phyloP scores from a whole-genome alignment of 2,797 vertebrate genomes.

The Aeoliscus strigatus region DNA sequence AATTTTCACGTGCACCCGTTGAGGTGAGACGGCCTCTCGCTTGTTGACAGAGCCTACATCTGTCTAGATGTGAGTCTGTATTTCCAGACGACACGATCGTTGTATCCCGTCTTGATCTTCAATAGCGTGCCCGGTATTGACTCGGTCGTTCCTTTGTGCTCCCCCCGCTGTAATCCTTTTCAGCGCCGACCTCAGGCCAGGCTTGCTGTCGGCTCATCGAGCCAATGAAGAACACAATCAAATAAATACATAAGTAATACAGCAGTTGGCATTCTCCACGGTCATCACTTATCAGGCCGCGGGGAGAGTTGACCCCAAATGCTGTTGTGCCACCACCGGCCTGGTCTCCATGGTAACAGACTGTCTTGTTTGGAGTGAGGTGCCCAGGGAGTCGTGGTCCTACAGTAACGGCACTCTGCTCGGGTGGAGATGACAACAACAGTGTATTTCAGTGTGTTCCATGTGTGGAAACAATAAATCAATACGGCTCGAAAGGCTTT shows the following conservation, averaged over 20 bases:
- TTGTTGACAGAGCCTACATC: too few relatives aligned
- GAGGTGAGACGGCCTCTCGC: too few relatives aligned
- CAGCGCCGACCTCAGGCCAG: constrained; percentile 67
- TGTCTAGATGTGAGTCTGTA: too few relatives aligned
- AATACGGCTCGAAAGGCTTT: constrained; percentile 41
- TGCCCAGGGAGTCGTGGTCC: constrained; percentile 57
- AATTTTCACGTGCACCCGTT: too few relatives aligned
- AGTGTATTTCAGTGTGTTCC: constrained; percentile 34
- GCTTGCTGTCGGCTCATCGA: constrained; percentile 67
- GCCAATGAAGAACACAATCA: constrained; percentile 68
- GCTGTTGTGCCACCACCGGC: constrained; percentile 67
- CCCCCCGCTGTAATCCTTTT: constrained; percentile 65
- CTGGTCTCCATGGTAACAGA: constrained; percentile 76
- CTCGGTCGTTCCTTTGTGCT: constrained; percentile 59
- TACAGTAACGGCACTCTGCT: constrained; percentile 45
- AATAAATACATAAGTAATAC: constrained; percentile 71
- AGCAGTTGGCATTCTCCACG: constrained; percentile 71
- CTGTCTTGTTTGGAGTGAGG: constrained; percentile 70
- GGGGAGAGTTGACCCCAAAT: constrained; percentile 70
- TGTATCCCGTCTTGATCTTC: constrained; percentile 55
- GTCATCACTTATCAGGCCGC: constrained; percentile 74
- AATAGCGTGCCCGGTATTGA: constrained; percentile 63
- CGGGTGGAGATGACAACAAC: constrained; percentile 36
- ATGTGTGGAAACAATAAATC: constrained; percentile 35
- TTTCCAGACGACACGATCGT: constrained; percentile 34